phyloP scores from a whole-genome alignment of 92 coral and sea anemone species.

The Epizoanthus fatuus region DNA sequence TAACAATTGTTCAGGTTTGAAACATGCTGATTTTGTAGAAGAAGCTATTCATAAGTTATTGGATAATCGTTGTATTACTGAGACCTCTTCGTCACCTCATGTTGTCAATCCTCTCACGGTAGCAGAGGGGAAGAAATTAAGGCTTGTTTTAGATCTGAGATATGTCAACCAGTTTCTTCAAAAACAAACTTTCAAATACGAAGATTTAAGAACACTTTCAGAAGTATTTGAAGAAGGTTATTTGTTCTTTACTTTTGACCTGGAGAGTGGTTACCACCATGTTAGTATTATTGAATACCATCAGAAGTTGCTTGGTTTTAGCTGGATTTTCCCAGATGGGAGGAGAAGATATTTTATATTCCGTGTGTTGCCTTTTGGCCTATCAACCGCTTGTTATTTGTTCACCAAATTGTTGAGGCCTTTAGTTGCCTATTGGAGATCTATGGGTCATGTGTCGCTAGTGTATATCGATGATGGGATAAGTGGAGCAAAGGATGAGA shows the following conservation, averaged over 20 bases:
- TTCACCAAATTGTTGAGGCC: constrained; percentile 69
- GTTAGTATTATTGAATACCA: constrained; percentile 49
- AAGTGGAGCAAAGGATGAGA: constrained; percentile 30
- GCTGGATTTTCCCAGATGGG: constrained; percentile 36
- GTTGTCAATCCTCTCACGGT: constrained; percentile 66
- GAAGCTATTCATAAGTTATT: constrained; percentile 47
- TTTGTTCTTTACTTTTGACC: constrained; percentile 52
- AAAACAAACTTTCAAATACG: constrained; percentile 31
- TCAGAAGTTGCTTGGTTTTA: constrained; percentile 60
- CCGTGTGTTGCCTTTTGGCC: constrained; percentile 63
- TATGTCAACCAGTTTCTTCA: constrained; percentile 36
- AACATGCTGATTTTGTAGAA: constrained; percentile 40
- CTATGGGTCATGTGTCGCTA: constrained; percentile 57
- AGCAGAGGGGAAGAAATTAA: constrained; percentile 51
- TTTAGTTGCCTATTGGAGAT: constrained; percentile 45
- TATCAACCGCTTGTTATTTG: constrained; percentile 29
- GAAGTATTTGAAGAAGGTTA: constrained; percentile 48
- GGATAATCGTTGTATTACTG: constrained; percentile 37
- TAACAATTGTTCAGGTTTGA: constrained; percentile 35
- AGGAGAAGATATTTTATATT: constrained; percentile 41
- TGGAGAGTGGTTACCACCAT: constrained; percentile 65
- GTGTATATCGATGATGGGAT: constrained; percentile 64
- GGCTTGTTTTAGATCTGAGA: constrained; percentile 52
- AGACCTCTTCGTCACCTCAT: constrained; percentile 33
- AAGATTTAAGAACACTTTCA: constrained; percentile 50